Evolutionary conservation across 2,888 invertebrate species (phyloP), one percentile per base, ranked within the genome.

Genomic region (Lottia gigantea): DNA sequence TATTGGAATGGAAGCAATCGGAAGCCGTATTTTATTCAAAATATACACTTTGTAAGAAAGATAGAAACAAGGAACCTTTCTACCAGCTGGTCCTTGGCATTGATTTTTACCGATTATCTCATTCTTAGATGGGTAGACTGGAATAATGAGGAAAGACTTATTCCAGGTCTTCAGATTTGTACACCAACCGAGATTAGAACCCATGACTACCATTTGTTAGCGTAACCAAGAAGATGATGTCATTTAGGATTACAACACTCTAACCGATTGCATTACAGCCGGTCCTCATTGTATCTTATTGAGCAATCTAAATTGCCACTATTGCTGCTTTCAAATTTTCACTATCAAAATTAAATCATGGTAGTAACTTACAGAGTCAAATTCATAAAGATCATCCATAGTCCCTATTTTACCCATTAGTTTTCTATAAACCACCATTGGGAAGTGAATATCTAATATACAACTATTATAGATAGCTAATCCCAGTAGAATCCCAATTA

Each of bases 391-490:
- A 88, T 97, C 97, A 76, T 94, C 93, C 81, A 95, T 96, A 0
- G 94, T 93, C 2, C 96, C 97, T 80, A 93, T 93, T 87, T 94
- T 95, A 26, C 96, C 96, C 92, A 96, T 92, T 3, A 97, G 91
- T 86, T 97, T 97, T 77, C 95, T 92, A 88, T 97, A 98, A 70
- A 97, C 94, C 14, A 97, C 96, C 94, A 96, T 95, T 1, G 97
- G 97, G 88, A 97, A 97, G 88, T 95, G 95, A 70, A 97, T 94
- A 78, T 97, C 95, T 78, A 97, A 90, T 79, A 97, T 97, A 46
- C 97, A 93, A 87, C 96, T 96, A 89, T 98, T 97, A 89, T 97
- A 98, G 86, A 97, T 97, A 69, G 97, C 97, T 80, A 97, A 91
- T 7, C 97, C 97, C 72, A 98, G 91, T 65, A 97, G 94, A 78